Evolutionary conservation across 2,113 vertebrate genomes (phyloP), one percentile per base, ranked within the genome.

Genomic region (Mixornis gularis): DNA sequence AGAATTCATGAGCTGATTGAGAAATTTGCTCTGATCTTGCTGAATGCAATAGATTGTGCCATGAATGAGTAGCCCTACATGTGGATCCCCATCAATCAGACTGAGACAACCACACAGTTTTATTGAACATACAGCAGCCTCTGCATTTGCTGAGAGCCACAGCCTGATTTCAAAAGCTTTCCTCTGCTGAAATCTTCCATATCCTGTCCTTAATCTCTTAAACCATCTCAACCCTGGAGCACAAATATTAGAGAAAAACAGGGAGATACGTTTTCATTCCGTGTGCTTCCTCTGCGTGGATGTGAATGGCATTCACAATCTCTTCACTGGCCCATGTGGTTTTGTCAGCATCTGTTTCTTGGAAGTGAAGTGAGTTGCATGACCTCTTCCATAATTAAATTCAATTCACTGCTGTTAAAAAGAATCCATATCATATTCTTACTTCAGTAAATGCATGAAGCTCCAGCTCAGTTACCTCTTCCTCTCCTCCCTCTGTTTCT

Each of bases 151-250:
- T 53, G 66, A 69, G 73, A 86, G 18, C 22, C 52, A 26, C 48
- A 73, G 64, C 25, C 58, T 85, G 78, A 79, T 80, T 79, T 93
- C 79, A 76, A 93, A 93, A 82, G 66, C 41, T 64, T 62, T 71
- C 36, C 41, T 87, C 32, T 38, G 73, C 59, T 95, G 79, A 95
- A 94, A 72, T 83, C 83, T 55, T 92, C 89, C 87, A 93, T 94
- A 92, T 92, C 91, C 92, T 95, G 89, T 27, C 63, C 63, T 32
- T 94, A 91, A 95, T 95, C 81, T 85, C 72, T 62, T 71, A 81
- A 94, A 4, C 22, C 59, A 66, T 79, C 82, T 78, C 44, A 81
- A 7, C 63, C 93, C 89, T 44, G 41, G 36, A 82, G 87, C 91
- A 68, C 51, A 92, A 95, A 79, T 73, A 88, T 70, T 46, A 81